These are phyloP conservation scores for Mustela lutreola DNA, from an alignment of 2,113 vertebrate species.

Conservation along the genomic window DNA sequence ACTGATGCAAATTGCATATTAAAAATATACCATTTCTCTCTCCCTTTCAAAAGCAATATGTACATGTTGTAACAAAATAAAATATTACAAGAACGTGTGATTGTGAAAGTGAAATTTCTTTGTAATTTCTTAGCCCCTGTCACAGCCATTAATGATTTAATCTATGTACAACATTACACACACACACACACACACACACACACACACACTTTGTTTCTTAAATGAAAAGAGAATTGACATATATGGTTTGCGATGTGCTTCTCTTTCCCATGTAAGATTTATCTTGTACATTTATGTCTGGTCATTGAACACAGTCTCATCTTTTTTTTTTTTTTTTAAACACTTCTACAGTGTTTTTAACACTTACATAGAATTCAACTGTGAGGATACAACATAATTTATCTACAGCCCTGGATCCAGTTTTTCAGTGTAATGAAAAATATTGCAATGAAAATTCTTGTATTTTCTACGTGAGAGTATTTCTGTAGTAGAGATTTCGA, in stretches of 20 bases:
- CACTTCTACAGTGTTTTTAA: neutral
- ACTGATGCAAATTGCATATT: neutral
- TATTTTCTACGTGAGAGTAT: neutral
- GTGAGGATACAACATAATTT: neutral
- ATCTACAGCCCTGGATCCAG: neutral
- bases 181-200: neutral
- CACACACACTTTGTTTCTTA: neutral
- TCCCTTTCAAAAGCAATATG: neutral
- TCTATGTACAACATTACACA: neutral
- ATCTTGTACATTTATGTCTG: neutral
- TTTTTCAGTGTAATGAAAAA: conserved; percentile 28
- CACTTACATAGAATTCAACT: neutral
- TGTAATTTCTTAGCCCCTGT: neutral
- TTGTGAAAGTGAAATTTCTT: conserved; percentile 25
- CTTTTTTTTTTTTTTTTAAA: neutral
- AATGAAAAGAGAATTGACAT: neutral
- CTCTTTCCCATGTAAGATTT: conserved; percentile 2
- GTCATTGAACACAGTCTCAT: neutral
- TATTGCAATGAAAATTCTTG: neutral
- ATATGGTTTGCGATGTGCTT: neutral
- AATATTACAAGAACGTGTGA: neutral
- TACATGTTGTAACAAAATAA: neutral
- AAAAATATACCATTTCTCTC: neutral
- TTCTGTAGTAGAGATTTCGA: neutral
- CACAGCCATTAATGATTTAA: neutral